phyloP scores from a whole-genome alignment of 2,797 vertebrate genomes.

The Spea hammondii region DNA sequence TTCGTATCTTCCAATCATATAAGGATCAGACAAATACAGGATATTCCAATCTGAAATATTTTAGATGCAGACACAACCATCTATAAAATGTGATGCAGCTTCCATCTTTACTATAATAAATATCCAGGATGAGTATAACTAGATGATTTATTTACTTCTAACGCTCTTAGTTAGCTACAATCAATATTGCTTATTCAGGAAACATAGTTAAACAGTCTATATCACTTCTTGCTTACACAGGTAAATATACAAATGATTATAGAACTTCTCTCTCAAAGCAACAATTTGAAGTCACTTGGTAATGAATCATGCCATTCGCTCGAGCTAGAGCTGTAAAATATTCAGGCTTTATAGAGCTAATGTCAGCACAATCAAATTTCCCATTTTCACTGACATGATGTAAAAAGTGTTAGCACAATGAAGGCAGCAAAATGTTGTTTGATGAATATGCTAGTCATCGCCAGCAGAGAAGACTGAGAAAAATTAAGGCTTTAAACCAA shows the following conservation, averaged over 20 bases:
- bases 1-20: no score
- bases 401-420: constrained; percentile 50
- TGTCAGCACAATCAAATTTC: constrained; percentile 50
- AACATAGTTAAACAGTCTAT: constrained; percentile 9
- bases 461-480: constrained; percentile 45
- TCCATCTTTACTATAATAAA: constrained; percentile 7
- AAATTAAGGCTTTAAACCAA: constrained; percentile 49
- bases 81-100: background rate
- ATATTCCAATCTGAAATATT: background rate
- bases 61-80: background rate
- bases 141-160: background rate
- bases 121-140: background rate
- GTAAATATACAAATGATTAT: constrained; percentile 35
- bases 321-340: constrained; percentile 47
- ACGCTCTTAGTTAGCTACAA: background rate
- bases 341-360: constrained; percentile 48
- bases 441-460: constrained; percentile 51
- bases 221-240: constrained; percentile 39
- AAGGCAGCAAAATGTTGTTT: constrained; percentile 48
- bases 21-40: no score
- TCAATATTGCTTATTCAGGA: constrained; percentile 9
- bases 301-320: constrained; percentile 48
- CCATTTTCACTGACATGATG: constrained; percentile 42
- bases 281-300: constrained; percentile 35
- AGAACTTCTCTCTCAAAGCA: constrained; percentile 31